Base-by-base conservation (phyloP, 2,888 invertebrate species). In the Himalopsyche japonica region DNA sequence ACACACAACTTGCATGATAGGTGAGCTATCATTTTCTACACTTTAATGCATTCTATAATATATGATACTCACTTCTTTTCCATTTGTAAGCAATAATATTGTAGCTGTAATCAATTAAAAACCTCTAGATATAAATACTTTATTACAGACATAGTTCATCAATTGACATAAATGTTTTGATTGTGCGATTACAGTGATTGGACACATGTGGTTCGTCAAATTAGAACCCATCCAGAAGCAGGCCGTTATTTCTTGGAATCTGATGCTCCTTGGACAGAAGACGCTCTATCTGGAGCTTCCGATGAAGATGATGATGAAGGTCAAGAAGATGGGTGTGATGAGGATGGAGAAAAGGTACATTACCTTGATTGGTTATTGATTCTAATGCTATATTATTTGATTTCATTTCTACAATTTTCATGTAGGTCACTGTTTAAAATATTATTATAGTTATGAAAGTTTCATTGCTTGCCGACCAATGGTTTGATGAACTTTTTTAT, bases 221-320 rank as follows among this genome's bases (percentile, higher is more conserved):
- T 99, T 88, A 95, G 96, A 87, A 94, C 95, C 82, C 98, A 99
- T 91, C 96, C 97, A n/a, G 97, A 98, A 90, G 99, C 98, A 92
- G 95, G 96, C 83, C 95, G 96, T 89, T 97, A 97, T 93, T 99
- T 98, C 93, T 96, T 97, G 88, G 96, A 97, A 89, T 95, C 95
- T 1, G 87, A 87, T 89, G 95, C 93, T 88, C 94, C 95, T 79
- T 97, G 95, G 96, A 95, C 95, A 87, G 96, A 95, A 90, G 94
- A 95, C 87, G 94, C 94, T 89, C 94, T 95, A 94, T 89, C 94
- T 95, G 87, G 94, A 90, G 90, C 94, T 93, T 90, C 92, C 8
- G 92, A 91, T 1, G 88, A 89, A 27, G 91, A 91, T 87, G 86
- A 87, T 24, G 87, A 87, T 20, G 86, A 83, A 18, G 78, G 80